Percentiles rank a stretch among this genome's conserved stretches.
Conservation (phyloP, 2,888 invertebrate species). For the Busseola fusca region DNA sequence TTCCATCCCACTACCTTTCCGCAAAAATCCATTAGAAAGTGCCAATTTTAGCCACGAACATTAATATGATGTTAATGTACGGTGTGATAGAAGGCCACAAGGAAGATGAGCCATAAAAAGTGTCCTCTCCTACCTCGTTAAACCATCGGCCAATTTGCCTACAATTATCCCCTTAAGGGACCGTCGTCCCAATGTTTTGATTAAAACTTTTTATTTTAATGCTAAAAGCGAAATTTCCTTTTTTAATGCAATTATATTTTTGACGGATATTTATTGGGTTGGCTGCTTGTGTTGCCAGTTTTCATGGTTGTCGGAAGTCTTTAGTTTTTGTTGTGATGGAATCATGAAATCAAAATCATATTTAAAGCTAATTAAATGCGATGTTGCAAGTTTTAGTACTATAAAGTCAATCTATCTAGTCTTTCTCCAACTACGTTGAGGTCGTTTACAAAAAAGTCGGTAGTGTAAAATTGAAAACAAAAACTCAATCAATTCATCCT, state of each 20-base stretch:
- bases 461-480: too few species aligned
- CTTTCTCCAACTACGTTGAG: too few species aligned
- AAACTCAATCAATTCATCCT: too few species aligned
- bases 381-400: background rate
- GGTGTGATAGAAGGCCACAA: slow-evolving; percentile 67
- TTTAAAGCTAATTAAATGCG: too few species aligned
- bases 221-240: slow-evolving; percentile 63
- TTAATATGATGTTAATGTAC: slow-evolving; percentile 37
- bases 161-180: slow-evolving; percentile 81
- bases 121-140: slow-evolving; percentile 76
- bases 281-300: slow-evolving; percentile 39
- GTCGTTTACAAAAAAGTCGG: too few species aligned
- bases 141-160: slow-evolving; percentile 79
- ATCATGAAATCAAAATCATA: too few species aligned
- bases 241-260: slow-evolving; percentile 54
- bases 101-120: slow-evolving; percentile 67
- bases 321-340: background rate
- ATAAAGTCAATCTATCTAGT: too few species aligned
- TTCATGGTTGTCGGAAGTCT: slow-evolving; percentile 39
- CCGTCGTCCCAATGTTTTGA: slow-evolving; percentile 78
- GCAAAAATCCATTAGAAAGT: slow-evolving; percentile 5
- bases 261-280: slow-evolving; percentile 60
- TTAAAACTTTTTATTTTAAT: slow-evolving; percentile 67
- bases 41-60: slow-evolving; percentile 4
- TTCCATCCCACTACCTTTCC: background rate